Evolutionary conservation across 2,888 invertebrate genomes (phyloP).

Genomic region (Axea sp.): DNA sequence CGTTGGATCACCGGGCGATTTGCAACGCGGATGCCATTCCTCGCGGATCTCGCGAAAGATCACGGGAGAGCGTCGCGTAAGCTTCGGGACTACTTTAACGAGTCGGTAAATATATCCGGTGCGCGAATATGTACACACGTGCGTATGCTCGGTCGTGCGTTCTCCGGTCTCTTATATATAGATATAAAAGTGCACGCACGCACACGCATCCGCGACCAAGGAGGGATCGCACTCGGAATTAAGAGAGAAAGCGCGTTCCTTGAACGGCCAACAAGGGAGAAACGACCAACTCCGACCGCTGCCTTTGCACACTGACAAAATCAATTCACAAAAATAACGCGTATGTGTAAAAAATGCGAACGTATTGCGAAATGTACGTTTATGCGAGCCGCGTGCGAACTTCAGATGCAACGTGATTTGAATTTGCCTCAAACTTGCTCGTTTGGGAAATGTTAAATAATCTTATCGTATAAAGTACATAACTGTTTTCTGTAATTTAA

Average conservation of each 20-base stretch:
- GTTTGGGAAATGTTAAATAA: too few species aligned
- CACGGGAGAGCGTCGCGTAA: slow-evolving; percentile 17
- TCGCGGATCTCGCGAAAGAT: slow-evolving; percentile 38
- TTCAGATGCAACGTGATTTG: too few species aligned
- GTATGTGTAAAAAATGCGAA: too few species aligned
- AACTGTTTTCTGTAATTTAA: too few species aligned
- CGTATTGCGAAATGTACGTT: too few species aligned
- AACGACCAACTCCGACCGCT: neutral
- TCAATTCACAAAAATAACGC: neutral
- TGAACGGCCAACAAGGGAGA: slow-evolving; percentile 24
- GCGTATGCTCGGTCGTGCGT: slow-evolving; percentile 14
- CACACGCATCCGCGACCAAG: slow-evolving; percentile 5
- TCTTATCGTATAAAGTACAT: too few species aligned
- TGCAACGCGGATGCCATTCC: slow-evolving; percentile 30
- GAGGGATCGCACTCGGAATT: slow-evolving; percentile 30
- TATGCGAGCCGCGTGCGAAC: too few species aligned
- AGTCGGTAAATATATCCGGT: slow-evolving; percentile 59
- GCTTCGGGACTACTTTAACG: slow-evolving; percentile 53
- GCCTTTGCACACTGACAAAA: slow-evolving; percentile 4
- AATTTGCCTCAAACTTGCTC: too few species aligned
- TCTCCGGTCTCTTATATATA: slow-evolving; percentile 22
- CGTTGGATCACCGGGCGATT: slow-evolving; percentile 3
- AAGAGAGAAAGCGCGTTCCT: slow-evolving; percentile 31
- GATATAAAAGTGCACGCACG: slow-evolving; percentile 9
- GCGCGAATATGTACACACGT: slow-evolving; percentile 14